A percentile compares a stretch with the other conserved stretches of the same genome.
Conservation (phyloP, 2,888 invertebrate species). For the Agrypnus murinus region DNA sequence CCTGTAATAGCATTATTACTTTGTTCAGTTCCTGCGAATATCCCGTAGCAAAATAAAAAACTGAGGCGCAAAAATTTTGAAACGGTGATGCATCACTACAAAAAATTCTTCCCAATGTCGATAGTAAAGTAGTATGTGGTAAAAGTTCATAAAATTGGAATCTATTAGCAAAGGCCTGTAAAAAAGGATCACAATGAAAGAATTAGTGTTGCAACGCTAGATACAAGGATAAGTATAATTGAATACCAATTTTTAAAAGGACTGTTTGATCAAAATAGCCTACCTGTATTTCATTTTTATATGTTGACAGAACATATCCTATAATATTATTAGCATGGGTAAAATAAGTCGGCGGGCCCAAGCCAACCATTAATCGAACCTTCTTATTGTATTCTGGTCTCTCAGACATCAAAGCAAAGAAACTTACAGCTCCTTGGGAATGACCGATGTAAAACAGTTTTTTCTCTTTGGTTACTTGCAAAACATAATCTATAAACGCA, state of each 20-base stretch:
- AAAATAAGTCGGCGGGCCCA: constrained; percentile 79
- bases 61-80: constrained; percentile 23
- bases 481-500: constrained; percentile 81
- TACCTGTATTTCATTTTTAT: too few relatives aligned
- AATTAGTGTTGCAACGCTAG: constrained; percentile 67
- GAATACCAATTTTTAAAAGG: constrained; percentile 76
- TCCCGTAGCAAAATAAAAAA: constrained; percentile 26
- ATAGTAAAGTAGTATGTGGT: background rate
- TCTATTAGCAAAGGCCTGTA: constrained; percentile 15
- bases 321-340: too few relatives aligned
- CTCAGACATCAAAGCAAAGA: constrained; percentile 76
- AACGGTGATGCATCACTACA: constrained; percentile 27
- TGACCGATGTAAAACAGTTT: constrained; percentile 82
- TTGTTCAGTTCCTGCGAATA: background rate
- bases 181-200: too few relatives aligned
- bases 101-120: constrained; percentile 6
- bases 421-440: constrained; percentile 78
- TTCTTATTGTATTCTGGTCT: constrained; percentile 77
- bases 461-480: constrained; percentile 73
- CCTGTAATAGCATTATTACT: too few relatives aligned
- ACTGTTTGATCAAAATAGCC: too few relatives aligned
- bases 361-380: constrained; percentile 74
- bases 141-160: constrained; percentile 17
- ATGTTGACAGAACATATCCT: too few relatives aligned
- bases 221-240: constrained; percentile 82